These are phyloP conservation scores for Paratrypauchen microcephalus DNA, from an alignment of 2,797 vertebrate species.

Conservation along the genomic window DNA sequence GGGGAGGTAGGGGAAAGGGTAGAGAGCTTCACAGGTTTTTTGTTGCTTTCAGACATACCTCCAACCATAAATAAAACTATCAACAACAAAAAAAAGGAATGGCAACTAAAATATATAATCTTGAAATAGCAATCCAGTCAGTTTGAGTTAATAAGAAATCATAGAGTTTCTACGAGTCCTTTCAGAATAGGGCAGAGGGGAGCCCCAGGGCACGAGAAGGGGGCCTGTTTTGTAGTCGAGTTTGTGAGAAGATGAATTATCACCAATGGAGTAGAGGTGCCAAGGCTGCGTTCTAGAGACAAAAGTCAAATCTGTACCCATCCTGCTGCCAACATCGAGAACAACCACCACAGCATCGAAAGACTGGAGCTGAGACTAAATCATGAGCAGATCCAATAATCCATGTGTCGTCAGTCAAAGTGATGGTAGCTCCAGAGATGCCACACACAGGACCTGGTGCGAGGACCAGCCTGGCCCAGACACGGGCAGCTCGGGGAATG, in stretches of 20 bases:
- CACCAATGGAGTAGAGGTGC: constrained; percentile 47
- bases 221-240: constrained; percentile 59
- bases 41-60: constrained; percentile 75
- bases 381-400: constrained; percentile 33
- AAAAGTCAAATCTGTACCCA: constrained; percentile 71
- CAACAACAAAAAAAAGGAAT: background rate
- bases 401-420: constrained; percentile 6
- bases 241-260: constrained; percentile 26
- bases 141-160: constrained; percentile 46
- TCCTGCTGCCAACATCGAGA: constrained; percentile 72
- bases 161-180: constrained; percentile 54
- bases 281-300: constrained; percentile 50
- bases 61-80: constrained; percentile 52
- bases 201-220: constrained; percentile 62
- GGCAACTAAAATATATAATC: constrained; percentile 11
- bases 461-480: constrained; percentile 45
- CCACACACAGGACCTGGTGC: constrained; percentile 40
- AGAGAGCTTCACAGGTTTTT: constrained; percentile 71
- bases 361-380: constrained; percentile 31
- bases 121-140: constrained; percentile 15
- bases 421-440: constrained; percentile 11
- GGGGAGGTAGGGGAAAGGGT: constrained; percentile 65
- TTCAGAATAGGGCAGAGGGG: constrained; percentile 49
- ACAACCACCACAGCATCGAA: constrained; percentile 63
- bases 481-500: constrained; percentile 41